Evolutionary conservation across 2,888 invertebrate genomes (phyloP).

Genomic region (Caenorhabditis auriculariae): DNA sequence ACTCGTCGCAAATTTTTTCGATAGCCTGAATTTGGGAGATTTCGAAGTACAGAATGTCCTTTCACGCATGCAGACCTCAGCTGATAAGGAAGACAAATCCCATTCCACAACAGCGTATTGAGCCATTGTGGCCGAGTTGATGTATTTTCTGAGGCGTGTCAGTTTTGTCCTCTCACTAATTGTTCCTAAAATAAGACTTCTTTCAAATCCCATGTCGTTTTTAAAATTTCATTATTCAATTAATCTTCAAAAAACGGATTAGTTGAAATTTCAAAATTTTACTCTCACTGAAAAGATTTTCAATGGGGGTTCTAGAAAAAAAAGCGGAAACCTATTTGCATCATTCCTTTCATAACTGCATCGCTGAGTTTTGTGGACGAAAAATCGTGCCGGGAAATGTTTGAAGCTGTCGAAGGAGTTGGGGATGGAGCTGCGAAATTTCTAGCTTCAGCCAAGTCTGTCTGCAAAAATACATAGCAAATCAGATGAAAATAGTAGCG

Average conservation of each 20-base stretch:
- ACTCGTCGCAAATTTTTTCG: constrained; percentile 8
- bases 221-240: not conserved
- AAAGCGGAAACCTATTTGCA: not conserved
- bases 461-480: no score
- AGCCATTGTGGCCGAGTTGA: constrained; percentile 22
- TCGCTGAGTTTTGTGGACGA: not conserved
- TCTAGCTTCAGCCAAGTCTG: no score
- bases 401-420: not conserved
- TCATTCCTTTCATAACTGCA: constrained; percentile 1
- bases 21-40: not conserved
- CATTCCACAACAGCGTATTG: constrained; percentile 26
- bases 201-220: not conserved
- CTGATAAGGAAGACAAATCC: no score
- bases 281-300: not conserved
- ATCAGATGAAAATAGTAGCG: no score
- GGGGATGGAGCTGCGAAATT: constrained; percentile 3
- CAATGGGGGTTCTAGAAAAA: not conserved
- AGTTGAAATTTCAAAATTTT: not conserved
- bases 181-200: constrained; percentile 11
- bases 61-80: no score
- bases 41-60: no score
- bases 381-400: not conserved
- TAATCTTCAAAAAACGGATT: constrained; percentile 7
- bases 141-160: constrained; percentile 18
- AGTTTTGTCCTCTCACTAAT: constrained; percentile 17